Base-by-base conservation (phyloP, 2,888 invertebrate genomes). In the Atherix ibis region DNA sequence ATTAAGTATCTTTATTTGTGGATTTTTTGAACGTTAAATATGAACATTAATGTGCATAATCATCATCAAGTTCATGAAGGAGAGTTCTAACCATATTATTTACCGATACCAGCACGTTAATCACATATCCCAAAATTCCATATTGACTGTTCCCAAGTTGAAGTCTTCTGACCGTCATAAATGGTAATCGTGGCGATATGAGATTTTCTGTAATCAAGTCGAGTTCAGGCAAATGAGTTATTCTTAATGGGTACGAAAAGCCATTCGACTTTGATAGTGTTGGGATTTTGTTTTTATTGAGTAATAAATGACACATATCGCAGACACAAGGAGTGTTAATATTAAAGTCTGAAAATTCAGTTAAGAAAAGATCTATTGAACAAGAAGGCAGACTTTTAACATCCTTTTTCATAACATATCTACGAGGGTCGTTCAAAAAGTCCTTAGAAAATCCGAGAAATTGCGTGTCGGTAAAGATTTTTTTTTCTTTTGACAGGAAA, bases 81-180 rank as follows among this genome's bases (percentile, higher is more conserved):
- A 43, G 40, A 17, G 9, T 18, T 17, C 39, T 19, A 5, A 49
- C 46, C n/a, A n/a, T n/a, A n/a, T n/a, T n/a, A n/a, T n/a, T n/a
- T n/a, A n/a, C n/a, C n/a, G n/a, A n/a, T n/a, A n/a, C n/a, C 25
- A 49, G 48, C 18, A 51, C 44, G 43, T 51, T 50, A 9, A 49
- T 49, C 2, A 49, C 36, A 27, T 49, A 50, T 5, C 48, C 49
- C 16, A 40, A 36, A 27, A 48, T 47, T 31, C 45, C 47, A 28
- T 39, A 45, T 32, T 44, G 45, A 14, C 46, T 47, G 34, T 48
- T 29, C 32, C 45, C 43, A 42, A 50, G 43, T 27, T 46, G 40
- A 28, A 47, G 38, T 28, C 45, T 33, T 31, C 46, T 29, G 27
- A 44, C 43, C 37, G 41, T 46, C 46, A 48, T 47, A 40, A 44